Percentiles rank a stretch among this genome's conserved stretches.
Evolutionary conservation across 2,113 vertebrate species (phyloP).

Genomic region (Corapipo altera): DNA sequence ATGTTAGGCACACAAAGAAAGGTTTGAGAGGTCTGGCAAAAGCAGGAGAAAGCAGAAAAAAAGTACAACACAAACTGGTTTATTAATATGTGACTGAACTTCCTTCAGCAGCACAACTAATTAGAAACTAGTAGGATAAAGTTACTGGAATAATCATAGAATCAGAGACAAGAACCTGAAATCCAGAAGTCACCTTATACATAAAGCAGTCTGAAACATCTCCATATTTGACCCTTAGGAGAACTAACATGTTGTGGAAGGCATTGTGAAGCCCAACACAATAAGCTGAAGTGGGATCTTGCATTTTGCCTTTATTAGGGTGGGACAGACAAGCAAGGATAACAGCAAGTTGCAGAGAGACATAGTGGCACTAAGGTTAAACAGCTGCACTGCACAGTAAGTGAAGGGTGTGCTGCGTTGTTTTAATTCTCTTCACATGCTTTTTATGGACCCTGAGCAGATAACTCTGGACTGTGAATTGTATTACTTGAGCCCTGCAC

Average conservation of each 20-base stretch:
- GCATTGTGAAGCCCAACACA: not conserved
- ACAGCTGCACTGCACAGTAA: not conserved
- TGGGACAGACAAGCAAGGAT: not conserved
- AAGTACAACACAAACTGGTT: not conserved
- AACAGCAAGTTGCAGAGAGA: not conserved
- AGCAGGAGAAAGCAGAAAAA: not conserved
- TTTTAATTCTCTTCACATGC: not conserved
- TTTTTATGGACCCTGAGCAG: not conserved
- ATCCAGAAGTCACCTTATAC: not conserved
- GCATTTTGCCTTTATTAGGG: not conserved
- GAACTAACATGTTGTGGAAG: not conserved
- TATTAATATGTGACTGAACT: not conserved
- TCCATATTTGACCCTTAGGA: not conserved
- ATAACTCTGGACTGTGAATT: not conserved
- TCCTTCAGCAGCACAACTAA: not conserved
- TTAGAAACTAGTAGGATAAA: not conserved
- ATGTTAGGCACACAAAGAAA: not conserved
- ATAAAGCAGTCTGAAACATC: not conserved
- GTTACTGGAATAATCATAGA: not conserved
- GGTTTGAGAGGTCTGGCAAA: not conserved
- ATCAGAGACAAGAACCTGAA: not conserved
- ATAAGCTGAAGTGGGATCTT: not conserved
- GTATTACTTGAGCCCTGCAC: not conserved
- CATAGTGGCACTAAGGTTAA: not conserved
- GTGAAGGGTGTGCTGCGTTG: not conserved